Evolutionary conservation across 2,888 invertebrate genomes (phyloP), one percentile per base, ranked within the genome.

Genomic region (Tillus elongatus): DNA sequence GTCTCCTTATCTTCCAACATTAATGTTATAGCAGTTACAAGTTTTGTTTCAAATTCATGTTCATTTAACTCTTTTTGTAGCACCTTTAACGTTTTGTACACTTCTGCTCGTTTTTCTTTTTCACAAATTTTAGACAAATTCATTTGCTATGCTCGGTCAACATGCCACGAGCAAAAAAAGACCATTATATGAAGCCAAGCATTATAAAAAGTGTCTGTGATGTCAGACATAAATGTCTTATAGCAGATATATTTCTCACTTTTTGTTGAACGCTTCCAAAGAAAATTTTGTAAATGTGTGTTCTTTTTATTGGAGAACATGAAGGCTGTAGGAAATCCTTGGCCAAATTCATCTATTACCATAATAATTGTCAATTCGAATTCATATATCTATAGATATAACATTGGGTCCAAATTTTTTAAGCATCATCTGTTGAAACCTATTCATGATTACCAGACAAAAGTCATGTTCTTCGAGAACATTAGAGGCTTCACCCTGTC

Each of bases 241-340:
- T n/a, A n/a, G n/a, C n/a, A n/a, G n/a, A n/a, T n/a, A n/a, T n/a
- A n/a, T n/a, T n/a, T n/a, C n/a, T n/a, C n/a, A n/a, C n/a, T n/a
- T n/a, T n/a, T n/a, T n/a, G n/a, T n/a, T n/a, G n/a, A n/a, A n/a
- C n/a, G n/a, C n/a, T n/a, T n/a, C n/a, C n/a, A n/a, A n/a, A n/a
- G n/a, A n/a, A n/a, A n/a, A n/a, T n/a, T n/a, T n/a, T n/a, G n/a
- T n/a, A n/a, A n/a, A n/a, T 10, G 2, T 11, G 14, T 15, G 29
- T 41, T 38, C 24, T 38, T 9, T 26, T 30, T 39, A 30, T 41
- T 39, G 15, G 38, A 41, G 30, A 41, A 39, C 19, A 36, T 37
- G 30, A 41, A 41, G 19, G 41, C 36, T 33, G 13, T 39, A n/a
- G 41, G 41, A n/a, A 38, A 10, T 13, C 41, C 41, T 2, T 36